Base-by-base conservation (phyloP, 2,797 vertebrate genomes). In the Premnoplex brunnescens region DNA sequence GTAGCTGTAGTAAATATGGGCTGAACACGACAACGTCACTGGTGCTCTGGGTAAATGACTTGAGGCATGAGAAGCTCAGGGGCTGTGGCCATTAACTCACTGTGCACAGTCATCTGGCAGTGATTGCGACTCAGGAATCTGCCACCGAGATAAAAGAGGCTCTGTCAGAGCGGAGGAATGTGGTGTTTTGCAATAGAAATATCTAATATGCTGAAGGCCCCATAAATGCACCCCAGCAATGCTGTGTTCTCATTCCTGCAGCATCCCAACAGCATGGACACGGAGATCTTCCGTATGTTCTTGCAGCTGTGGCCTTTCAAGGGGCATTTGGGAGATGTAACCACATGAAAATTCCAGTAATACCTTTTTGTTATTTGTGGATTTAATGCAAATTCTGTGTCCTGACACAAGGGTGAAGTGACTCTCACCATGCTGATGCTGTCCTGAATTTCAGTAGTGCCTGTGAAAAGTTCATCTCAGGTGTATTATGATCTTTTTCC, bases 1-100 rank as follows among this genome's bases (percentile, higher is more conserved):
- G 92, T 80, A 90, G 89, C 94, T 79, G 92, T 95, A 95, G 93
- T 93, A 96, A 95, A 95, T 90, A 91, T 5, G 89, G 85, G 91
- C 93, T 90, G 91, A 91, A 37, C 90, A 48, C 2, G 18, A 30
- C 52, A 76, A 91, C 75, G 76, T 93, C 93, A 92, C 63, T 79
- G 91, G 85, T 79, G 88, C 85, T 64, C 43, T 16, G 89, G 92
- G 85, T 91, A 95, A 90, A 39, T 67, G 67, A 69, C 89, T 93
- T 8, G 64, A 94, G 75, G 88, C 56, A 51, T 39, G 76, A 89
- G 89, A 63, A 64, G 75, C 91, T 92, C 80, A 10, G 66, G 75
- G 80, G 91, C 43, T 59, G 14, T 46, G 89, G 59, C 77, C 27
- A 4, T 92, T 93, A 91, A 87, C 93, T 94, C 81, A 9, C 84